These are phyloP conservation scores for Procambarus virginalis DNA, from an alignment of 1,140 invertebrate genomes.

Conservation along the genomic window DNA sequence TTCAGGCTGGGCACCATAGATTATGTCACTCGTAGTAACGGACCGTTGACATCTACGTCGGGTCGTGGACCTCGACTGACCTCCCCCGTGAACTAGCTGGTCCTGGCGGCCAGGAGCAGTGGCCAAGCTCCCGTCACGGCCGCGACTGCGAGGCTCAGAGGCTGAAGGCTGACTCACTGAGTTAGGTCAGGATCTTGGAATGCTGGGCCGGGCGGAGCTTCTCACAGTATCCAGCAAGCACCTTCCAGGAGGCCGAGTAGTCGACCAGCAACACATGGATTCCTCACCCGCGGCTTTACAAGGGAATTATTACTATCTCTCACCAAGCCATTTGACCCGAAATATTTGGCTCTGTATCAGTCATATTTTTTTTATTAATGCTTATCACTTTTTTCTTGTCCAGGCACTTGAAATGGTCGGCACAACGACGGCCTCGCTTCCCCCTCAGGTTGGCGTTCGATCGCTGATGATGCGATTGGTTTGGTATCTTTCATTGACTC, in stretches of 20 bases:
- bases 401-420: too few relatives aligned
- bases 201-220: conserved; percentile 14
- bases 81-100: not conserved
- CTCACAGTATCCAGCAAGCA: not conserved
- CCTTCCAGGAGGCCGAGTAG: conserved; percentile 13
- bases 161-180: not conserved
- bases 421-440: not conserved
- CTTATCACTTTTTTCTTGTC: too few relatives aligned
- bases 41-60: not conserved
- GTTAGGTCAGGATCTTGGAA: conserved; percentile 30
- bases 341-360: too few relatives aligned
- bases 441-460: not conserved
- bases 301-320: too few relatives aligned
- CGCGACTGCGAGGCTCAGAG: not conserved
- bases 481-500: too few relatives aligned
- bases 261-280: not conserved
- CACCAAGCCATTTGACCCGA: too few relatives aligned
- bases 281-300: not conserved
- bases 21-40: conserved; percentile 53
- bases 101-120: not conserved
- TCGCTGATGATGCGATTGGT: too few relatives aligned
- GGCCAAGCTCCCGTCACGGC: not conserved
- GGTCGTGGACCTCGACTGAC: conserved; percentile 1
- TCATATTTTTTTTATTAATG: too few relatives aligned
- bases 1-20: not conserved